These are phyloP conservation scores for Rhopalosiphum padi DNA, from an alignment of 1,140 invertebrate species.

Conservation along the genomic window DNA sequence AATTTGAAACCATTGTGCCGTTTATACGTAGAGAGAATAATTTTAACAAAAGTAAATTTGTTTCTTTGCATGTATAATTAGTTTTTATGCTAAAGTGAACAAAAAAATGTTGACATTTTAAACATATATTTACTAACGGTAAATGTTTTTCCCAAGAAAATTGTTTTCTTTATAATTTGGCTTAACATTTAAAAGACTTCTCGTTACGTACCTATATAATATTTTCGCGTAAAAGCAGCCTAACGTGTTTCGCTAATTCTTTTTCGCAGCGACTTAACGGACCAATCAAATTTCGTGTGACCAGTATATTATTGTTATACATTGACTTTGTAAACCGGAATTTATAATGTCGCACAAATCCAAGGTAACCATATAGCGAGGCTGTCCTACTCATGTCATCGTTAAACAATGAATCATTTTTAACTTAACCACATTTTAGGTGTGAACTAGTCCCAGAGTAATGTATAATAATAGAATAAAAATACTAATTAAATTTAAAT, in stretches of 20 bases:
- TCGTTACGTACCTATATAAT: background rate
- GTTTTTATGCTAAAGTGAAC: background rate
- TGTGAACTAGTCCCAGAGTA: too few relatives aligned
- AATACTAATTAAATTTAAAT: too few relatives aligned
- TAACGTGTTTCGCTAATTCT: background rate
- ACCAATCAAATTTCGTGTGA: background rate
- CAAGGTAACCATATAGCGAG: background rate
- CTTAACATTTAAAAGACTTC: background rate
- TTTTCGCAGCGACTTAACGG: background rate
- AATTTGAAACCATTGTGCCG: background rate
- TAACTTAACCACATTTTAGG: background rate
- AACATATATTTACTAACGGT: background rate
- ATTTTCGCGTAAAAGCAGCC: background rate
- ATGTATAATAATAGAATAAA: background rate
- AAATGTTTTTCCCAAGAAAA: background rate
- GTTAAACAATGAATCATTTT: background rate
- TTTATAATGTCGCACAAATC: background rate
- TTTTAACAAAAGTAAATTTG: background rate
- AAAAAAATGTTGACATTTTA: background rate
- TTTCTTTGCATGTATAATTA: background rate
- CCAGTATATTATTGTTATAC: background rate
- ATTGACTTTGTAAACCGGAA: background rate
- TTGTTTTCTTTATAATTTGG: background rate
- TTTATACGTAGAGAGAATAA: background rate
- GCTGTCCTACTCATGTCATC: background rate